Evolutionary conservation across 2,797 vertebrate genomes (phyloP).

Genomic region (Ispidina lecontei): DNA sequence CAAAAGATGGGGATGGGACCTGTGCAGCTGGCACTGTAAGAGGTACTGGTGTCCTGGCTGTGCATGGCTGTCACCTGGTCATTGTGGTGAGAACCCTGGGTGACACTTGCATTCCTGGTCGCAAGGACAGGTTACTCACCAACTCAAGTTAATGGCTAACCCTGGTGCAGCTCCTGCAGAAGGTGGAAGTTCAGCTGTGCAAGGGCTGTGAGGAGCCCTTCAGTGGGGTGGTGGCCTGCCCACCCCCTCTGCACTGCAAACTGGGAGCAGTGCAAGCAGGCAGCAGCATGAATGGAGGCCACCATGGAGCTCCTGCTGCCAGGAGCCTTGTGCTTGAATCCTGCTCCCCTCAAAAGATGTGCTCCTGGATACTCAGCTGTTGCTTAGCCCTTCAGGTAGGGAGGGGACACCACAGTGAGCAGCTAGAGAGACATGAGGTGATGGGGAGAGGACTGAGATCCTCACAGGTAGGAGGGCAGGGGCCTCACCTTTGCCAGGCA

Average conservation of each 20-base stretch:
- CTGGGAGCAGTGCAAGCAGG: accelerated
- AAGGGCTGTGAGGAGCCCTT: not conserved
- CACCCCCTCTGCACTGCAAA: accelerated
- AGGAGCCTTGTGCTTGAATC: not conserved
- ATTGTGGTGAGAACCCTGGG: not conserved
- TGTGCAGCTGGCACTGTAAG: not conserved
- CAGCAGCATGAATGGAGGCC: conserved; percentile 34
- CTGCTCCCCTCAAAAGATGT: conserved; percentile 3
- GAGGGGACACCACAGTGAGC: accelerated
- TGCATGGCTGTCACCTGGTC: not conserved
- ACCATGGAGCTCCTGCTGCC: not conserved
- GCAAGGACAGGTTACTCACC: conserved; percentile 42
- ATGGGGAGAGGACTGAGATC: not conserved
- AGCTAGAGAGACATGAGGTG: not conserved
- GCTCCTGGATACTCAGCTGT: conserved; percentile 73
- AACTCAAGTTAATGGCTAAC: conserved; percentile 67
- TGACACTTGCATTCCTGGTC: conserved; percentile 9
- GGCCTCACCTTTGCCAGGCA: not conserved
- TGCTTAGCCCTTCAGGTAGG: conserved; percentile 81
- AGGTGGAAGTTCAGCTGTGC: conserved; percentile 74
- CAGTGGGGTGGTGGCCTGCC: not conserved
- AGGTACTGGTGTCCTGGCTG: not conserved
- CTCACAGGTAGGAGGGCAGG: not conserved
- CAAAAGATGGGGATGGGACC: not conserved
- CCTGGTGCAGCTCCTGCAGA: not conserved